Conservation (phyloP, 2,888 invertebrate species). For the Plutella xylostella region DNA sequence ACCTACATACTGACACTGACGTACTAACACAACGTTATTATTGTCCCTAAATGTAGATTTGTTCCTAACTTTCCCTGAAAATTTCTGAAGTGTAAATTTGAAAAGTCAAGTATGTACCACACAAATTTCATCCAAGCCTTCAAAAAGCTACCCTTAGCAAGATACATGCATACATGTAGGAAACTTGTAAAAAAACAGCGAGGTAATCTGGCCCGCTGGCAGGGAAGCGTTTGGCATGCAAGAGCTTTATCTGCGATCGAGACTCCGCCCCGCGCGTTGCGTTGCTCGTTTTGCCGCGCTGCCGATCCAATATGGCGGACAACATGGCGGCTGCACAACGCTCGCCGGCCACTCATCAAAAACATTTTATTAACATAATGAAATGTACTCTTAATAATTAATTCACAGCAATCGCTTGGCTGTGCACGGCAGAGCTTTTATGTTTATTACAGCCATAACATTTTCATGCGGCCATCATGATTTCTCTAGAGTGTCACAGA, state of each 20-base stretch:
- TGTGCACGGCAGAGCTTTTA: conserved; percentile 53
- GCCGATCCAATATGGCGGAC: conserved; percentile 14
- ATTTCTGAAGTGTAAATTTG: no score
- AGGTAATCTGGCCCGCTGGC: no score
- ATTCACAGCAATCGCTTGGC: conserved; percentile 65
- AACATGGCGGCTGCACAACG: conserved; percentile 26
- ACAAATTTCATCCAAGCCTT: no score
- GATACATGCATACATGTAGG: no score
- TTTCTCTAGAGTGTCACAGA: conserved; percentile 65
- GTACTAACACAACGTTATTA: no score
- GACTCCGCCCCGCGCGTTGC: conserved; percentile 29
- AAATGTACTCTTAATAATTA: conserved; percentile 65
- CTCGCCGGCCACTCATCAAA: conserved; percentile 1
- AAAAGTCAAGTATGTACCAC: no score
- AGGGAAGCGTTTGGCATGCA: conserved; percentile 6
- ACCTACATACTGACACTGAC: no score
- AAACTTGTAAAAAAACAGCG: no score
- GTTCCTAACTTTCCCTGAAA: no score
- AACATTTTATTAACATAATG: conserved; percentile 52
- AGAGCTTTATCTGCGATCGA: conserved; percentile 43
- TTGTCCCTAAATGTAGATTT: no score
- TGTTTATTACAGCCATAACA: conserved; percentile 65
- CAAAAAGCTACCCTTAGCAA: no score
- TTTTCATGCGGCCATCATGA: conserved; percentile 61
- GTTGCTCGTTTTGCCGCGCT: neutral